phyloP scores from a whole-genome alignment of 1,140 invertebrate species.

The Polypedilum vanderplanki region DNA sequence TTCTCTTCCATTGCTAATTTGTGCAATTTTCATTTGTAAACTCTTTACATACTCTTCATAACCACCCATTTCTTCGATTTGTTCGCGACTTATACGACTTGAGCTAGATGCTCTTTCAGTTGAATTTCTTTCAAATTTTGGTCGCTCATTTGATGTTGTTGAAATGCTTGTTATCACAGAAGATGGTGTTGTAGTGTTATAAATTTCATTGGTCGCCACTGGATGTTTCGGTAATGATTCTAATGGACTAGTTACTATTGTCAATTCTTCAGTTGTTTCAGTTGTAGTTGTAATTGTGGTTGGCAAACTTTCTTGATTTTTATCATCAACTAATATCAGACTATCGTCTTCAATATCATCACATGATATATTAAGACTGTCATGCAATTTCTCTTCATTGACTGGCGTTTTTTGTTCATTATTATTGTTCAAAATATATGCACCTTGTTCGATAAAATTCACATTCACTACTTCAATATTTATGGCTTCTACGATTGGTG shows the following conservation, averaged over 20 bases:
- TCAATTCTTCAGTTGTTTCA: slow-evolving; percentile 50
- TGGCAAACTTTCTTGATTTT: slow-evolving; percentile 31
- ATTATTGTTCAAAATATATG: slow-evolving; percentile 41
- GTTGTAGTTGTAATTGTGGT: slow-evolving; percentile 50
- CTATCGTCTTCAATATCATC: slow-evolving; percentile 54
- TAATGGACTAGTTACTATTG: slow-evolving; percentile 49
- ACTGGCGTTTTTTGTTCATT: slow-evolving; percentile 40
- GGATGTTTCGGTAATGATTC: slow-evolving; percentile 40
- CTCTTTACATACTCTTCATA: slow-evolving; percentile 61
- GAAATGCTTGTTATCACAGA: background rate
- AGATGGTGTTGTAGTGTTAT: background rate
- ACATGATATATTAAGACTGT: background rate
- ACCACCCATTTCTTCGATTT: slow-evolving; percentile 36
- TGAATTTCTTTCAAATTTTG: slow-evolving; percentile 1
- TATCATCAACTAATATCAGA: slow-evolving; percentile 46
- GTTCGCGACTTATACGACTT: slow-evolving; percentile 31
- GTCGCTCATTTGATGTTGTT: background rate
- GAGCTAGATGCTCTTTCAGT: slow-evolving; percentile 26
- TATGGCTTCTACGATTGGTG: slow-evolving; percentile 9
- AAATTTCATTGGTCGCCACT: background rate
- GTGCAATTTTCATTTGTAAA: slow-evolving; percentile 60
- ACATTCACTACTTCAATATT: slow-evolving; percentile 42
- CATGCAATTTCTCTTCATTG: slow-evolving; percentile 36
- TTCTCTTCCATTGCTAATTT: slow-evolving; percentile 63
- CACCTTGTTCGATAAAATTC: slow-evolving; percentile 51